Evolutionary conservation across 2,797 vertebrate genomes (phyloP), one percentile per base, ranked within the genome.

Genomic region (Eospalax fontanierii): DNA sequence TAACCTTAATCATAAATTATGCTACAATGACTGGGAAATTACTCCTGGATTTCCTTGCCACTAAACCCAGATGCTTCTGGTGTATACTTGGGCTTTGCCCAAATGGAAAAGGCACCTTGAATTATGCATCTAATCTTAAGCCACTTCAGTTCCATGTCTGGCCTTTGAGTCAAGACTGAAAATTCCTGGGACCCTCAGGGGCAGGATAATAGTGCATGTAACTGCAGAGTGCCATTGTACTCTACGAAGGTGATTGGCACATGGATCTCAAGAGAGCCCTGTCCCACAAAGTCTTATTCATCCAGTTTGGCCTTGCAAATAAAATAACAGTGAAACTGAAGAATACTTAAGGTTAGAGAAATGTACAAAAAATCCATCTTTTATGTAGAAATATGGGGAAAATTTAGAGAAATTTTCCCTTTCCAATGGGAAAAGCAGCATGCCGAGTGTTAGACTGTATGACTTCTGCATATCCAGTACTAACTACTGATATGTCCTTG

Each of bases 1-100:
- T 98, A 98, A 97, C 96, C 96, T 98, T 98, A 98, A 98, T 97
- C 97, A 97, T 78, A 97, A 97, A 98, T 98, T 95, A 91, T 71
- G 66, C 87, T 88, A 85, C 95, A 76, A 16, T 43, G 83, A 96
- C 97, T 94, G 68, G 96, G 97, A 95, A 97, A 83, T 94, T 95
- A 91, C 95, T 96, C 66, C 68, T 92, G 65, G 87, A 97, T 95
- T 86, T 89, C 90, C 86, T 78, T 89, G 59, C 90, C 18, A 50
- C 76, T 93, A 76, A 91, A 96, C 78, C 68, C 96, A 86, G 89
- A 95, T 88, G 57, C 24, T 86, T 54, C 84, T 74, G 50, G 73
- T n/a, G n/a, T 66, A 76, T 81, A 94, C 61, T 61, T 19, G 78
- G 40, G 28, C 81, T 92, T 40, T 83, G 46, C 87, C 66, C 90